Conservation (phyloP, 2,888 invertebrate species). For the Lapara coniferarum region DNA sequence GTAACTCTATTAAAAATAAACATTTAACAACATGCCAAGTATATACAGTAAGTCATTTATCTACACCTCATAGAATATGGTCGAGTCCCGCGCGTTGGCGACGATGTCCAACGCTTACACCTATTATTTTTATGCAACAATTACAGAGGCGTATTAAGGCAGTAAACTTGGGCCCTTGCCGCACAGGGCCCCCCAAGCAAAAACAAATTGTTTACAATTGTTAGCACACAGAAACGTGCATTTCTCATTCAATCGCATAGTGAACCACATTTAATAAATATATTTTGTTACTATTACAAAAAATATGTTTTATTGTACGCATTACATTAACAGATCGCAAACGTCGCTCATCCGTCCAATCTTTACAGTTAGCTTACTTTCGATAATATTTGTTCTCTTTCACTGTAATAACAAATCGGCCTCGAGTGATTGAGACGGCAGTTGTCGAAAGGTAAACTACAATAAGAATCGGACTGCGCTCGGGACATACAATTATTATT, state of each 20-base stretch:
- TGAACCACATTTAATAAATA: slow-evolving; percentile 1
- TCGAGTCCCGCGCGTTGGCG: slow-evolving; percentile 32
- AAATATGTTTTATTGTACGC: neutral
- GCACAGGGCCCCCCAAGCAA: neutral
- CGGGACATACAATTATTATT: slow-evolving; percentile 2
- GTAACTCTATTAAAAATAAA: slow-evolving; percentile 83
- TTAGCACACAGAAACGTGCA: neutral
- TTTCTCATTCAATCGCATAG: neutral
- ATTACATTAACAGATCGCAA: neutral
- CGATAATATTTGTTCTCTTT: neutral
- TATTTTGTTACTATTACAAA: slow-evolving; percentile 1
- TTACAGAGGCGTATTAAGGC: slow-evolving; percentile 16
- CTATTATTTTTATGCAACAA: slow-evolving; percentile 16
- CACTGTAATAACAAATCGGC: neutral
- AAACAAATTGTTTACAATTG: neutral
- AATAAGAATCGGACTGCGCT: slow-evolving; percentile 1
- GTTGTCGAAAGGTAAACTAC: neutral
- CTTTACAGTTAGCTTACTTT: neutral
- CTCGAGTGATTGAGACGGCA: neutral
- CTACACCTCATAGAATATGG: slow-evolving; percentile 65
- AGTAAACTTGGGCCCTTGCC: neutral
- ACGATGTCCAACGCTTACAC: slow-evolving; percentile 29
- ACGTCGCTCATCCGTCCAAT: neutral
- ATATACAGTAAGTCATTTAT: slow-evolving; percentile 75
- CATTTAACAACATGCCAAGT: slow-evolving; percentile 78